phyloP scores from a whole-genome alignment of 1,140 invertebrate species.

The Elysia chlorotica region DNA sequence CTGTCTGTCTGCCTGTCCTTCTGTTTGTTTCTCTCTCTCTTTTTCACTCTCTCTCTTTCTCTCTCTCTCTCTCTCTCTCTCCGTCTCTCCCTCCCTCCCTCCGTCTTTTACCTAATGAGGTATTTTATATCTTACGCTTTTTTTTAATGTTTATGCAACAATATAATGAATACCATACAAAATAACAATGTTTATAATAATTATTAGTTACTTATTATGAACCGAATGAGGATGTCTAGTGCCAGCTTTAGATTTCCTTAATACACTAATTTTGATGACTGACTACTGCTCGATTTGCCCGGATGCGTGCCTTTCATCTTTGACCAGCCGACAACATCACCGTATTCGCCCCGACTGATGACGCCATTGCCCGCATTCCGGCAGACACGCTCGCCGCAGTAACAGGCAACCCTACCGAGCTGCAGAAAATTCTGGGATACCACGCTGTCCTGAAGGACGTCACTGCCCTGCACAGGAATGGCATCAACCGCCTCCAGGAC shows the following conservation, averaged over 20 bases:
- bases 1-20: background rate
- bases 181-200: background rate
- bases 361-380: background rate
- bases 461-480: too few relatives aligned
- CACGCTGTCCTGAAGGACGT: background rate
- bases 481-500: too few relatives aligned
- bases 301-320: background rate
- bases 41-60: background rate
- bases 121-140: background rate
- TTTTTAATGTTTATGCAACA: too few relatives aligned
- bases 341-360: background rate
- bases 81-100: background rate
- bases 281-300: background rate
- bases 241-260: background rate
- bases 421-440: background rate
- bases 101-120: background rate
- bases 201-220: background rate
- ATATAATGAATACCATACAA: too few relatives aligned
- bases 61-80: background rate
- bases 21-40: background rate
- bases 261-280: background rate
- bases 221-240: background rate
- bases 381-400: background rate
- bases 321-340: background rate
- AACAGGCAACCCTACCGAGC: background rate